Evolutionary conservation across 2,113 vertebrate genomes (phyloP).

Genomic region (Gadus macrocephalus): DNA sequence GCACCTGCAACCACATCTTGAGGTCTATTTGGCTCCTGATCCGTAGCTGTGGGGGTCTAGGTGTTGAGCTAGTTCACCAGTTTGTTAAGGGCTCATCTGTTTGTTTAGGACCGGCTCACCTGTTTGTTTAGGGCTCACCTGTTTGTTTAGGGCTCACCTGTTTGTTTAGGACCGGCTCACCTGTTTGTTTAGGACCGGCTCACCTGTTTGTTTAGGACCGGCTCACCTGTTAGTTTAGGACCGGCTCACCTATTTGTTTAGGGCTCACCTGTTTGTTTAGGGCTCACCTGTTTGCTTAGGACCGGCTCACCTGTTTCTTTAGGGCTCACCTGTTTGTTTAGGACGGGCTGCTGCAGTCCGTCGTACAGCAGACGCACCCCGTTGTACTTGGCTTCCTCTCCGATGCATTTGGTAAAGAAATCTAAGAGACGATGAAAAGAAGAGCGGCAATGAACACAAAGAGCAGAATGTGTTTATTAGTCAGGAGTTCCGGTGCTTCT

Average conservation of each 20-base stretch:
- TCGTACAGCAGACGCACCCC: constrained; percentile 90
- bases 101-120: not conserved
- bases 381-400: constrained; percentile 90
- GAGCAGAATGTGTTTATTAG: no score
- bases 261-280: no score
- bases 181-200: not conserved
- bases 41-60: no score
- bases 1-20: no score
- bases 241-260: constrained; percentile 70
- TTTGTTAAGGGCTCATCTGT: no score
- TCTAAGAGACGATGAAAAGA: not conserved
- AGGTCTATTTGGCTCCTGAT: no score
- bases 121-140: no score
- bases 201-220: constrained; percentile 98
- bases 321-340: constrained; percentile 89
- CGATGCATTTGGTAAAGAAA: constrained; percentile 78
- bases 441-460: not conserved
- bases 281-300: constrained; percentile 91
- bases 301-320: constrained; percentile 62
- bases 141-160: no score
- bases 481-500: not conserved
- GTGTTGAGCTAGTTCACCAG: no score
- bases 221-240: constrained; percentile 67
- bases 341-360: constrained; percentile 90
- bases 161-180: no score